Evolutionary conservation across 2,113 vertebrate species (phyloP).

Genomic region (Microcebus tavaratra): DNA sequence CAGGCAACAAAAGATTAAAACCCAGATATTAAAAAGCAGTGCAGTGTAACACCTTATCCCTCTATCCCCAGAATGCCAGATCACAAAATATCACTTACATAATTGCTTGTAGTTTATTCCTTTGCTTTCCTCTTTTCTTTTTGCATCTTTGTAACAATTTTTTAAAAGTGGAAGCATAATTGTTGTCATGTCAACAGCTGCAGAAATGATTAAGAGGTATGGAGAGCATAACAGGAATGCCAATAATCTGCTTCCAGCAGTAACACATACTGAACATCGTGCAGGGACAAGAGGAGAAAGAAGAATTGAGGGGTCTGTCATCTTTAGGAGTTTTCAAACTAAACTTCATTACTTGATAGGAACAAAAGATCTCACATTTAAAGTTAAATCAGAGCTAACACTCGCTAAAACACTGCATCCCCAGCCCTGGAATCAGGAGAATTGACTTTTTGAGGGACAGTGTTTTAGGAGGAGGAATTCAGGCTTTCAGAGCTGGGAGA

Average conservation of each 20-base stretch:
- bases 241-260: conserved; percentile 6
- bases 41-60: background rate
- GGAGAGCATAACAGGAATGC: background rate
- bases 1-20: background rate
- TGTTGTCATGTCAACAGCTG: background rate
- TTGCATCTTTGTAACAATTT: background rate
- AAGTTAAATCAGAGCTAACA: background rate
- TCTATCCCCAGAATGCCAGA: background rate
- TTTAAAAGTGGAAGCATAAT: conserved; percentile 10
- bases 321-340: background rate
- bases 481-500: background rate
- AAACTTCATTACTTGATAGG: background rate
- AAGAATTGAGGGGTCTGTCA: background rate
- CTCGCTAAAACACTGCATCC: background rate
- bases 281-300: background rate
- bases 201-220: background rate
- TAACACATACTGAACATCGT: background rate
- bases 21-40: background rate
- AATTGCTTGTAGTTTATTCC: background rate
- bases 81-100: background rate
- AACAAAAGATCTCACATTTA: background rate
- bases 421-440: no score
- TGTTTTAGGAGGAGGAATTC: background rate
- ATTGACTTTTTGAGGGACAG: background rate
- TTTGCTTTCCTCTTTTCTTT: background rate